Conservation (phyloP, 2,113 vertebrate species). For the Pipra filicauda region DNA sequence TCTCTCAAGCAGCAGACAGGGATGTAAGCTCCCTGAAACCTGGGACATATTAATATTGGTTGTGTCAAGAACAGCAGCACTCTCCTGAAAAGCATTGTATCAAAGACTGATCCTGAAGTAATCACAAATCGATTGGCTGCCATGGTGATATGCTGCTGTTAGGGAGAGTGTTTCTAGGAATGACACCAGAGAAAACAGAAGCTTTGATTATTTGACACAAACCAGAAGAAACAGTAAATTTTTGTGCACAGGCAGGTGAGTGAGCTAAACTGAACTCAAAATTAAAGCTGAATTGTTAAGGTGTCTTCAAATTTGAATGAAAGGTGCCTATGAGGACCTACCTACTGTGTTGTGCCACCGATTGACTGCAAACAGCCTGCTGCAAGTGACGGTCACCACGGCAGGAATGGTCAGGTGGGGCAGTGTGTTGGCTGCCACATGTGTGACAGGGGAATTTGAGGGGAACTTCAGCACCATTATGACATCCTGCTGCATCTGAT, state of each 20-base stretch:
- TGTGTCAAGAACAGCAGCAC: neutral
- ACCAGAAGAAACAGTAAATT: neutral
- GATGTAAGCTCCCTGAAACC: neutral
- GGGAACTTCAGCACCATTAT: slow-evolving; percentile 99
- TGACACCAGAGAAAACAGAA: slow-evolving; percentile 19
- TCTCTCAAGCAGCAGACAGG: neutral
- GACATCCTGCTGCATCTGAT: slow-evolving; percentile 99
- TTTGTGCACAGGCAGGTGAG: neutral
- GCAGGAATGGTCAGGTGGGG: slow-evolving; percentile 93
- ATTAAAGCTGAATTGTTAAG: neutral
- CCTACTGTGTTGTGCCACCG: slow-evolving; percentile 98
- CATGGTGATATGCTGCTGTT: slow-evolving; percentile 7
- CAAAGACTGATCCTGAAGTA: slow-evolving; percentile 1
- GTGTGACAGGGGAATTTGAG: slow-evolving; percentile 95
- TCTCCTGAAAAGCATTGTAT: neutral
- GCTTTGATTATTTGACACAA: slow-evolving; percentile 9
- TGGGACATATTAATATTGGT: neutral
- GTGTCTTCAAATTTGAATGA: neutral
- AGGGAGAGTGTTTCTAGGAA: neutral
- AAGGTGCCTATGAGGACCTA: slow-evolving; percentile 57
- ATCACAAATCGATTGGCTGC: slow-evolving; percentile 14
- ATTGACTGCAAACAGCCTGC: slow-evolving; percentile 95
- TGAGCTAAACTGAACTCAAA: neutral
- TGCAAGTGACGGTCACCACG: slow-evolving; percentile 96
- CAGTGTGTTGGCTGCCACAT: slow-evolving; percentile 95